phyloP scores from a whole-genome alignment of 2,797 vertebrate species.

The Nannoperca australis region DNA sequence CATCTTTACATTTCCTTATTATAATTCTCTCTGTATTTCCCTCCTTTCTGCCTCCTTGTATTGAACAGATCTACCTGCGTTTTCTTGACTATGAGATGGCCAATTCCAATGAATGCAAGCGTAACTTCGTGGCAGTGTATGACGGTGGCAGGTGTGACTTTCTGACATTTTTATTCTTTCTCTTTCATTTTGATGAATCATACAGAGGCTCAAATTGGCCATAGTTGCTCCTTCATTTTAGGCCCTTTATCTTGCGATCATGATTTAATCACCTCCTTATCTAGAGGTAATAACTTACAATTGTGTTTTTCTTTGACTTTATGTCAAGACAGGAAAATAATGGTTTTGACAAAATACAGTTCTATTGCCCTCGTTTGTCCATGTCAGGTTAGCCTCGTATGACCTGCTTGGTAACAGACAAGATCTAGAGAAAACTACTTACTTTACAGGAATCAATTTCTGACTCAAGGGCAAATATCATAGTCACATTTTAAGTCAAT shows the following conservation, averaged over 20 bases:
- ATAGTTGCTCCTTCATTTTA: not conserved
- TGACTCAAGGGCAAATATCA: not conserved
- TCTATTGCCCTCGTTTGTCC: not conserved
- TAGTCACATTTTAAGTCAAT: too few relatives aligned
- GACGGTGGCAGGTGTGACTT: constrained; percentile 90
- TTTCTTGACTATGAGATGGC: constrained; percentile 99
- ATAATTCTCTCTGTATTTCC: constrained; percentile 24
- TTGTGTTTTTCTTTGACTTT: not conserved
- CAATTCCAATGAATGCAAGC: constrained; percentile 98
- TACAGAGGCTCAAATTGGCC: not conserved
- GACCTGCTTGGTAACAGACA: not conserved
- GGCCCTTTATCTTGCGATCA: not conserved
- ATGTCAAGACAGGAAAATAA: not conserved
- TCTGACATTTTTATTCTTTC: constrained; percentile 12
- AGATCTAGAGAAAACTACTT: too few relatives aligned
- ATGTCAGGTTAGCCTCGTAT: not conserved
- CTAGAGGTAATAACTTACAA: not conserved
- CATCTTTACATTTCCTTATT: constrained; percentile 14
- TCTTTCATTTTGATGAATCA: constrained; percentile 10
- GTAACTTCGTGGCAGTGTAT: constrained; percentile 98
- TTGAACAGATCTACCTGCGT: constrained; percentile 93
- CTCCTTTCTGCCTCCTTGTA: constrained; percentile 4
- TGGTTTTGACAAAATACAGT: not conserved
- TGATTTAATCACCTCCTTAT: not conserved
- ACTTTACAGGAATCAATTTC: not conserved